A percentile compares a stretch with the other conserved stretches of the same genome.
Evolutionary conservation across 2,797 vertebrate species (phyloP).

Genomic region (Notamacropus eugenii): DNA sequence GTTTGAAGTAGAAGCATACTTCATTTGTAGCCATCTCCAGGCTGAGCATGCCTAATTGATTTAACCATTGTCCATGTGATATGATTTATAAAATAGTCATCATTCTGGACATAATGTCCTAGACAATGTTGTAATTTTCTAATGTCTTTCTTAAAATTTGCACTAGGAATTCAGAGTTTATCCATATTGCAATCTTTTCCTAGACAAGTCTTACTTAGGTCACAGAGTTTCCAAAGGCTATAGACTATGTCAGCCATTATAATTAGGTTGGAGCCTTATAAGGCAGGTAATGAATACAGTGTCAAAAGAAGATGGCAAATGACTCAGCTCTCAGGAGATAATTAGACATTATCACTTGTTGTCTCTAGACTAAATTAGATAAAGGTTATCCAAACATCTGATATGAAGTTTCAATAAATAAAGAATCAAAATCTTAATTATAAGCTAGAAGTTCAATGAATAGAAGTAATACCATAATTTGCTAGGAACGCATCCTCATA

Average conservation of each 20-base stretch:
- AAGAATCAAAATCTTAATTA: conserved; percentile 8
- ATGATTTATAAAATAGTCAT: not conserved
- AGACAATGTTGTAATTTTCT: not conserved
- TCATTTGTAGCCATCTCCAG: not conserved
- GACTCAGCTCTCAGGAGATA: not conserved
- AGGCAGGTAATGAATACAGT: not conserved
- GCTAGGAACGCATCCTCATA: not conserved
- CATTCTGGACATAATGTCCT: not conserved
- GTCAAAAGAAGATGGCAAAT: not conserved
- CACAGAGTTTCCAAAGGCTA: not conserved
- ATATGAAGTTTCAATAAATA: conserved; percentile 20
- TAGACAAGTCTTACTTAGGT: not conserved
- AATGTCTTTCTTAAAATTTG: not conserved
- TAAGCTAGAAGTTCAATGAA: conserved; percentile 15
- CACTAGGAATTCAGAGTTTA: not conserved
- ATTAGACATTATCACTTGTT: not conserved
- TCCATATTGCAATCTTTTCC: not conserved
- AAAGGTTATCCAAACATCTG: conserved; percentile 22
- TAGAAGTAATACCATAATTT: not conserved
- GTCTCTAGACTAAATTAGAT: not conserved
- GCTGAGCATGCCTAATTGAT: not conserved
- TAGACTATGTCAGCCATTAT: not conserved
- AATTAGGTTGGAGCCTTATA: not conserved
- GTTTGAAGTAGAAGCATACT: not conserved
- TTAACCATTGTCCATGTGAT: not conserved